Evolutionary conservation across 2,888 invertebrate genomes (phyloP), one percentile per base, ranked within the genome.

Genomic region (Meghimatium bilineatum): DNA sequence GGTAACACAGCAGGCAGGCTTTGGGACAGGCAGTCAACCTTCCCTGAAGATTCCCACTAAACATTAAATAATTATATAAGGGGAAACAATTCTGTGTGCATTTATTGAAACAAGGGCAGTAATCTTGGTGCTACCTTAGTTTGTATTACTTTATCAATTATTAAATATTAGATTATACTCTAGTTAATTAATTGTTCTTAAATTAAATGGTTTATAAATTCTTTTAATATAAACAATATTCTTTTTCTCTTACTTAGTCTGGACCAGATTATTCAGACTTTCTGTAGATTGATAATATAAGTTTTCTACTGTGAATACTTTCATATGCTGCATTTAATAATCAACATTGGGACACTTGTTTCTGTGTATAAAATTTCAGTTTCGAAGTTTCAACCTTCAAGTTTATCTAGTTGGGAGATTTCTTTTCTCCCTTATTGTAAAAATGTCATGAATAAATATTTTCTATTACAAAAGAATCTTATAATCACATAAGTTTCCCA

Each of bases 351-450:
- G 1, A 8, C 6, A n/a, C 10, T 72, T 72, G 26, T 44, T 72
- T 72, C 29, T 72, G 44, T n/a, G n/a, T n/a, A n/a, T n/a, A n/a
- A n/a, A n/a, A n/a, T n/a, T 72, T 79, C 44, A 67, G 79, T 49
- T 44, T 52, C n/a, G 79, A 49, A 67, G 67, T 32, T 29, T 32
- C 14, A 29, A 49, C 71, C 80, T 80, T 80, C 56, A 34, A 80
- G 14, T 80, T 80, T 80, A 80, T 80, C 80, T 80, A 71, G 80
- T 71, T 29, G 38, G 80, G 80, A 80, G 80, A 80, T n/a, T 38
- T 56, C 38, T n/a, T 56, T 38, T 80, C 72, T 60, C 80, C 72
- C 60, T n/a, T 44, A 20, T 2, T 26, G 8, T 38, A 29, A 38
- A 36, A 12, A 56, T 56, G 56, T 23, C n/a, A 56, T 56, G 56